Evolutionary conservation across 2,797 vertebrate species (phyloP), one percentile per base, ranked within the genome.

Genomic region (Mus minutoides): DNA sequence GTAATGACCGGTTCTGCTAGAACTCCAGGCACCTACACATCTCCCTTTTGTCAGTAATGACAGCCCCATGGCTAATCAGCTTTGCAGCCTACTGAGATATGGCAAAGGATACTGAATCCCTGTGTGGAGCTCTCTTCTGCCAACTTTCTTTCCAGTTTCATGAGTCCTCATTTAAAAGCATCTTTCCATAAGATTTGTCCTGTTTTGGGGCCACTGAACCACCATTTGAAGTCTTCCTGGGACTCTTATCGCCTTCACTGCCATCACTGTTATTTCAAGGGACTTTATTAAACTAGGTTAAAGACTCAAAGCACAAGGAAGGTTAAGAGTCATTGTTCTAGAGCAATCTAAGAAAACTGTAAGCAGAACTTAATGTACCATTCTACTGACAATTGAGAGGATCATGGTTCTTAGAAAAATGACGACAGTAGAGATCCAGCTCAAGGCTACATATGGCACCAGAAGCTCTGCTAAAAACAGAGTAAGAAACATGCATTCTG

Each of bases 271-370:
- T 75, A 43, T 75, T 75, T 13, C 73, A 75, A 43, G 24, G 73
- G 43, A 75, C 22, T 75, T 14, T 43, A 26, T 43, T 26, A 43
- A 75, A 75, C 11, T 43, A 43, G 40, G 24, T 12, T 73, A 73
- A 73, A 73, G 19, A 40, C 1, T n/a, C 21, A 75, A 75, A 26
- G 5, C 5, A 26, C 43, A 43, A 26, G 22, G 21, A 43, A 75
- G 22, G 11, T 43, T 75, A 12, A 11, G 19, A 75, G 29, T 26
- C 40, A 75, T 24, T 75, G 73, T 11, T 4, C 5, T 56, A 34
- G 24, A 75, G 1, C 7, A 40, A 13, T 3, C 24, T n/a, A 37
- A 54, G 46, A 40, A 2, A 3, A 1, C 16, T 40, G 0, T 43
- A 19, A 54, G 2, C 14, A 58, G n/a, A 75, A 37, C 24, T 58